Conservation (phyloP, 2,888 invertebrate genomes). For the Elysia crispata region DNA sequence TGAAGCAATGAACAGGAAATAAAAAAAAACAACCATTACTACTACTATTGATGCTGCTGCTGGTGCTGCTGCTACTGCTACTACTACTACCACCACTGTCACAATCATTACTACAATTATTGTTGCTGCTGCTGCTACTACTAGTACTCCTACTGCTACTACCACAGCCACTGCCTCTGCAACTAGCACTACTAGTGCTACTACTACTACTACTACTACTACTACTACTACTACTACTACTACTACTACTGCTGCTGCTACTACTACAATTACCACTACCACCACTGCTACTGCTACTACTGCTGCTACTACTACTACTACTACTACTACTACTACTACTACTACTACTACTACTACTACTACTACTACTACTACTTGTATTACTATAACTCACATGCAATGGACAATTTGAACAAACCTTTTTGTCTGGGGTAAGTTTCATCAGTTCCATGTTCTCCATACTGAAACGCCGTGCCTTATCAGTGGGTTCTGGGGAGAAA, state of each 20-base stretch:
- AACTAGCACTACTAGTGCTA: background rate
- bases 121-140: background rate
- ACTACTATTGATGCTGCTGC: background rate
- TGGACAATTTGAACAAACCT: conserved; percentile 50
- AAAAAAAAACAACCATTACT: background rate
- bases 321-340: no score
- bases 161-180: background rate
- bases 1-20: no score
- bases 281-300: no score
- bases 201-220: conserved; percentile 10
- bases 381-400: no score
- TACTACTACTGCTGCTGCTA: no score
- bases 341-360: no score
- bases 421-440: conserved; percentile 82
- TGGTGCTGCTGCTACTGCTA: background rate
- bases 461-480: conserved; percentile 79
- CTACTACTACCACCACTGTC: conserved; percentile 1
- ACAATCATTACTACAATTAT: background rate
- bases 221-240: no score
- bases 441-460: conserved; percentile 97
- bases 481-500: conserved; percentile 50
- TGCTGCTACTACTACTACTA: no score
- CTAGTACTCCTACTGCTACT: conserved; percentile 6
- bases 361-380: no score
- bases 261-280: no score